Conservation (phyloP, 2,113 vertebrate species). For the Mastomys coucha region DNA sequence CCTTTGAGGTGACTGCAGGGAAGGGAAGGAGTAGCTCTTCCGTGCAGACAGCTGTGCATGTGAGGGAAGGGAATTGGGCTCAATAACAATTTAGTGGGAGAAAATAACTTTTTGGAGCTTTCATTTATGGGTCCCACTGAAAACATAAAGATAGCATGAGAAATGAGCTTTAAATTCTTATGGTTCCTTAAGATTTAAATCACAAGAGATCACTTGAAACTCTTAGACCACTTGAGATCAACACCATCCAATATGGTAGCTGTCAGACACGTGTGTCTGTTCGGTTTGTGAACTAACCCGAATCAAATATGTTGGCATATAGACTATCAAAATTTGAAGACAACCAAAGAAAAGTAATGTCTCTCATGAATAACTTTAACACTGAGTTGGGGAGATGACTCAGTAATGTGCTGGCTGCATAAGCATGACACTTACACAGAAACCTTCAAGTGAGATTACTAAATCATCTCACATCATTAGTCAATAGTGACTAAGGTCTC, state of each 20-base stretch:
- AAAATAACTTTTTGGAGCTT: not conserved
- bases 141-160: not conserved
- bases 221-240: not conserved
- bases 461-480: not conserved
- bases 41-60: not conserved
- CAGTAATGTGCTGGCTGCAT: not conserved
- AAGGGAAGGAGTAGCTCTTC: not conserved
- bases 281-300: not conserved
- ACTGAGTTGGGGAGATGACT: not conserved
- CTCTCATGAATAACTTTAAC: not conserved
- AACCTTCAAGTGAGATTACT: not conserved
- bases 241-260: not conserved
- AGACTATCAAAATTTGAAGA: not conserved
- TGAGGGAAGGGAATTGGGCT: not conserved
- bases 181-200: not conserved
- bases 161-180: slow-evolving; percentile 38
- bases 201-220: not conserved
- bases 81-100: not conserved
- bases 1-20: not conserved
- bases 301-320: not conserved
- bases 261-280: not conserved
- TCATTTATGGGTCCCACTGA: not conserved
- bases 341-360: not conserved
- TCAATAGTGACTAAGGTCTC: not conserved
- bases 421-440: not conserved